These are phyloP conservation scores for Eupleurogrammus muticus DNA, from an alignment of 2,797 vertebrate species.

Conservation along the genomic window DNA sequence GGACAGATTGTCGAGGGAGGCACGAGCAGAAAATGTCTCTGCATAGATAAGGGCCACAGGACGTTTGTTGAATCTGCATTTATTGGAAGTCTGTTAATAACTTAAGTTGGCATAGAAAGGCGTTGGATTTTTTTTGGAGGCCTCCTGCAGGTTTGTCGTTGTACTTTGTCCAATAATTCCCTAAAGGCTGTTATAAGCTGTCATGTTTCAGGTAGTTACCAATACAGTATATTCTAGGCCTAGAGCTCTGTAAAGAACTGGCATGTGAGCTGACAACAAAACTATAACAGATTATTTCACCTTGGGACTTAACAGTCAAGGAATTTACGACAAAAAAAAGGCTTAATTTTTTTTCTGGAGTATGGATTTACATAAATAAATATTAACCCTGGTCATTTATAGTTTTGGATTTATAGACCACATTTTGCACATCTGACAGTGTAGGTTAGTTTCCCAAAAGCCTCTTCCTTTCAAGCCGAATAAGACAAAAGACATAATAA, in stretches of 20 bases:
- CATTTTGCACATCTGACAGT: neutral
- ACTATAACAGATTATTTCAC: neutral
- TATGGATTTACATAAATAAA: constrained; percentile 26
- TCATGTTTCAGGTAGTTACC: neutral
- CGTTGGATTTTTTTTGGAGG: constrained; percentile 10
- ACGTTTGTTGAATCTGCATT: constrained; percentile 5
- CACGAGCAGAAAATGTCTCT: constrained; percentile 29
- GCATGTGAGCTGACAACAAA: neutral
- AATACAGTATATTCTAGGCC: neutral
- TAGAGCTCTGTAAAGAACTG: neutral
- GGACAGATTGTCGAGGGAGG: constrained; percentile 43
- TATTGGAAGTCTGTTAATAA: constrained; percentile 6
- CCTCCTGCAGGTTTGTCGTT: constrained; percentile 1
- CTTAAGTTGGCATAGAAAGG: constrained; percentile 6
- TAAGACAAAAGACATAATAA: constrained; percentile 17
- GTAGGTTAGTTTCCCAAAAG: constrained; percentile 6
- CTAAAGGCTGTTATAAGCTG: constrained; percentile 9
- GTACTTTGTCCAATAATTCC: constrained; percentile 12
- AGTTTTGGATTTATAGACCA: neutral
- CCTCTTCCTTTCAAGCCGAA: constrained; percentile 14
- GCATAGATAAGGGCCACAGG: constrained; percentile 2
- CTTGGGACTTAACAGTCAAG: neutral
- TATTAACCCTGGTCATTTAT: constrained; percentile 5
- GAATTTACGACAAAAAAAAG: constrained; percentile 31
- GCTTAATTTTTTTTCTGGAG: neutral